phyloP scores from a whole-genome alignment of 2,888 invertebrate genomes.

The Amphipoea oculea region DNA sequence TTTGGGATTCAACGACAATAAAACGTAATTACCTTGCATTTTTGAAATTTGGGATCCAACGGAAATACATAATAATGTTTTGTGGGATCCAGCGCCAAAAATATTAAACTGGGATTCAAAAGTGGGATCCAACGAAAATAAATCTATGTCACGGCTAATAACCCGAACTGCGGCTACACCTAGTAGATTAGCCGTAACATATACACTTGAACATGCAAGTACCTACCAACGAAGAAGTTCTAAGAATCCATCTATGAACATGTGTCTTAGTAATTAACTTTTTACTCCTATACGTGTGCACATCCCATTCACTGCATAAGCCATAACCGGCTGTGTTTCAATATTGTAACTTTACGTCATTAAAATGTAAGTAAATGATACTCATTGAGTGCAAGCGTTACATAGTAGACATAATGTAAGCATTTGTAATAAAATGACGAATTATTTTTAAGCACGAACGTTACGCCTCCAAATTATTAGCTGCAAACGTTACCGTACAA shows the following conservation, averaged over 20 bases:
- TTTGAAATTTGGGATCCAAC: no score
- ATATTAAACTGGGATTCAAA: no score
- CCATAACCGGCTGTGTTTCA: not conserved
- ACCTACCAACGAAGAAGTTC: no score
- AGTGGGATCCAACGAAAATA: no score
- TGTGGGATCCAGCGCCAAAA: no score
- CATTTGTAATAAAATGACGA: slow-evolving; percentile 14
- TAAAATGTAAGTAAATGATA: slow-evolving; percentile 24
- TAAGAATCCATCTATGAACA: not conserved
- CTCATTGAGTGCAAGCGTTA: slow-evolving; percentile 3
- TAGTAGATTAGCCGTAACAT: no score
- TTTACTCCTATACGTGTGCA: slow-evolving; percentile 8
- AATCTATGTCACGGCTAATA: no score
- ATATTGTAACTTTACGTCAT: slow-evolving; percentile 23
- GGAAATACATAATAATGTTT: no score
- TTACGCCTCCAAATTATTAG: slow-evolving; percentile 27
- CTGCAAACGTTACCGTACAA: slow-evolving; percentile 11
- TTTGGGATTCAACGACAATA: no score
- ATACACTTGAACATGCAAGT: not conserved
- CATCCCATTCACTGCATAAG: not conserved
- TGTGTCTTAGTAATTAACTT: not conserved
- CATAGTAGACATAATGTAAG: not conserved
- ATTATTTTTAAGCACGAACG: slow-evolving; percentile 7
- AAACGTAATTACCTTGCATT: no score
- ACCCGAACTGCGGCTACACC: no score